These are phyloP conservation scores for Eremophila alpestris DNA, from an alignment of 2,797 vertebrate species.

Conservation along the genomic window DNA sequence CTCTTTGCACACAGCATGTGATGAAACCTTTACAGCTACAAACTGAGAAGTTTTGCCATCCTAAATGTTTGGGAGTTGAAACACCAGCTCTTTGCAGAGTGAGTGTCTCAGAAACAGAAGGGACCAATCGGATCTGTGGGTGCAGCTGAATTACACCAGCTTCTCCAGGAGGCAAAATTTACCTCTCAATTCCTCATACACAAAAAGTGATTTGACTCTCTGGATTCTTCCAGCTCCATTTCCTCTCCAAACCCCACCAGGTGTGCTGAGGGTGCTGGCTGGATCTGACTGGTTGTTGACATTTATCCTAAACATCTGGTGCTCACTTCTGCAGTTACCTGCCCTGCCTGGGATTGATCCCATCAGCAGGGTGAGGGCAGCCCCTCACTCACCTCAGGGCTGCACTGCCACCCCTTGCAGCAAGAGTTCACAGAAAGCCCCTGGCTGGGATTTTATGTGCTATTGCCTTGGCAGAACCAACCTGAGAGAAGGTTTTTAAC, in stretches of 20 bases:
- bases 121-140: neutral
- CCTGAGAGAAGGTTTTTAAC: neutral
- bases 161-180: neutral
- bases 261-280: neutral
- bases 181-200: neutral
- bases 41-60: neutral
- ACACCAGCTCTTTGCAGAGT: neutral
- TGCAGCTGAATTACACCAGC: neutral
- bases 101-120: neutral
- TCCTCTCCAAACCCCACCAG: neutral
- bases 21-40: neutral
- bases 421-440: neutral
- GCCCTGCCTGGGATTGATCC: neutral
- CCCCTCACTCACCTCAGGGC: neutral
- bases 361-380: neutral
- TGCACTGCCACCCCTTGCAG: fast-evolving
- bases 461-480: neutral
- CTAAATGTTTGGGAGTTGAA: neutral
- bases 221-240: neutral
- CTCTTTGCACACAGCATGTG: neutral
- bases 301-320: neutral
- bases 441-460: neutral
- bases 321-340: neutral
- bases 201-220: neutral
- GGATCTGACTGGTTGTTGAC: neutral